Evolutionary conservation across 1,140 invertebrate genomes (phyloP), one percentile per base, ranked within the genome.

Genomic region (Heliothis virescens): DNA sequence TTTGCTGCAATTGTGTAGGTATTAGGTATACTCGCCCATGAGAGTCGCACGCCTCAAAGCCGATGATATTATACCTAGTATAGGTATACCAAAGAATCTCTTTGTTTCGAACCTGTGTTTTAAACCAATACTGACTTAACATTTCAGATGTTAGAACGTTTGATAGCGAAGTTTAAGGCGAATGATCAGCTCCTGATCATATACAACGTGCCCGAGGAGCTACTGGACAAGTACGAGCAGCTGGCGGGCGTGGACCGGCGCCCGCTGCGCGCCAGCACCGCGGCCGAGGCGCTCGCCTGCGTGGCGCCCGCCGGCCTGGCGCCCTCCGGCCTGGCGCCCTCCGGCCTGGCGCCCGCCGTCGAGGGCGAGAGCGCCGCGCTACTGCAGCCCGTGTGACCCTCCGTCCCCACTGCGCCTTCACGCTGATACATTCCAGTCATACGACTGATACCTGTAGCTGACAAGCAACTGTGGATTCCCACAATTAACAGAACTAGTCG

Each of bases 171-270:
- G 84, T 96, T 97, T 80, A 95, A 96, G 3, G 83, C 86, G 3
- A 86, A 95, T 3, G 94, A 95, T 3, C 96, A 97, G 87, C 95
- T 95, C 4, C 84, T 97, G 7, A 95, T 97, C 72, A 96, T 97
- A 77, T 97, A 96, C 88, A 96, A 97, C 86, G 93, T 97, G 12
- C 96, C 96, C 71, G 94, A 95, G 0, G 96, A 89, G n/a, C 81
- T 88, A n/a, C 67, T 82, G 21, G 74, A 79, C 4, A 77, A 83
- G 18, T 83, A 92, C 76, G 85, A 88, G 18, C 62, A 29, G 1
- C 79, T 91, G 60, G 78, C 75, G 16, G 79, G 83, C 2, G n/a
- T 84, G 10, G 81, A 84, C 29, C 41, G 57, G 62, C 79, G 83
- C 50, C 74, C 86, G 16, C 72, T 88, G 41, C 72, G 67, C 29